Base-by-base conservation (phyloP, 2,888 invertebrate genomes). In the Drosophila pseudotakahashii region DNA sequence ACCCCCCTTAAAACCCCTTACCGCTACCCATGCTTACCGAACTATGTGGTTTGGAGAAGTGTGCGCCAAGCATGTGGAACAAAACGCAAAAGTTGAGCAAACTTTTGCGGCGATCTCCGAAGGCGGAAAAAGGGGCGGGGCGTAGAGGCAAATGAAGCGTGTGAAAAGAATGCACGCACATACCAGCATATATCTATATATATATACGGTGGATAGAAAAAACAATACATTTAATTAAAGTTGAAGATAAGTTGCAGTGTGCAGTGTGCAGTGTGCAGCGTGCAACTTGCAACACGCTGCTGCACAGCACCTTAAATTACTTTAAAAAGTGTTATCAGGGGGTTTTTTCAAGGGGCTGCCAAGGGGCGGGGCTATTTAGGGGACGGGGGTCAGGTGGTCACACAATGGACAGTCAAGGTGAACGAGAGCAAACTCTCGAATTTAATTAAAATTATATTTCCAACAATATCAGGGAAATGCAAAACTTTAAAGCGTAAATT, bases 141-240 rank as follows among this genome's bases (percentile, higher is more conserved):
- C 7, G 19, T 4, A 32, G 52, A 42, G 55, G 66, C 78, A 81
- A 81, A 86, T 81, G 84, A 86, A 86, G 81, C 87, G 72, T 82
- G 75, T 26, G 60, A 73, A 50, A 75, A 77, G 58, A 73, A 72
- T 72, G 75, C 69, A 61, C 50, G 53, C 60, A 57, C 57, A 42
- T 45, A 39, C 41, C 41, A 42, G 16, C 54, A 52, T 30, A 34
- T n/a, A 30, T 30, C 30, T 30, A 1, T 30, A 23, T 34, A 45
- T 50, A 51, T 45, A 32, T 50, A 53, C 54, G 54, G 34, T 16
- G 51, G 63, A 42, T 59, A 47, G 73, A 82, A 75, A 81, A 83
- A 88, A 88, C 88, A 83, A 88, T 88, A 88, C 82, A 83, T 83
- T 83, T 83, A 83, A 83, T 83, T 88, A 83, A 88, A 83, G 76